Base-by-base conservation (phyloP, 1,140 invertebrate species). In the Aleiodes sp. region DNA sequence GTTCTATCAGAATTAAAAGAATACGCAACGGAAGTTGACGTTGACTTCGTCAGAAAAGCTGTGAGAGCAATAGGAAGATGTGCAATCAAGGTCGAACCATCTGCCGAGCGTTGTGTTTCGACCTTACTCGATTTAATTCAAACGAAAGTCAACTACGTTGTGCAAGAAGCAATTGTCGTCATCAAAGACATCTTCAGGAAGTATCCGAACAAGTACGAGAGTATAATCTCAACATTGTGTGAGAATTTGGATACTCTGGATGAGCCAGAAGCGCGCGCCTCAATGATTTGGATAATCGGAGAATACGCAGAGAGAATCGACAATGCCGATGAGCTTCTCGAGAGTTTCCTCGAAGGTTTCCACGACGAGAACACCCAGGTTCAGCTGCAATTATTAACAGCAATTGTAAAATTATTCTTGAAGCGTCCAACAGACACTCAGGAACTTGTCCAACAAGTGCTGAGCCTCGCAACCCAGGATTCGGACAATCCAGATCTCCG, bases 211-310 rank as follows among this genome's bases (percentile, higher is more conserved):
- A 99, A 99, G 86, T 99, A 99, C 81, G 98, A 99, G 86, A 99
- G 96, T 80, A 99, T 99, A 80, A 99, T 99, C 80, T 98, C 97
- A 57, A 99, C 98, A 0, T 87, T 99, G 0, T 99, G 98, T 86
- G 98, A 99, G 87, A 99, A 99, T 87, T 87, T 99, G 64, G 98
- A 99, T 79, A 99, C 98, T 0, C 82, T 99, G 56, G 98, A 99
- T 87, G 98, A 99, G 81, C 98, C 98, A 0, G 98, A 99, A 87
- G 98, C 98, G 0, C 90, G 98, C 77, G 98, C 98, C 9, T 99
- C 97, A 0, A 99, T 99, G 98, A 99, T 99, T 73, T 99, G 98
- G 98, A 99, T 99, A 73, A 99, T 99, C 84, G 98, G 98, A 73
- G 94, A 97, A 83, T 99, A 99, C 86, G 98, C 98, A 0, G 98